Conservation (phyloP, 2,113 vertebrate genomes). For the Aegotheles bennettii region DNA sequence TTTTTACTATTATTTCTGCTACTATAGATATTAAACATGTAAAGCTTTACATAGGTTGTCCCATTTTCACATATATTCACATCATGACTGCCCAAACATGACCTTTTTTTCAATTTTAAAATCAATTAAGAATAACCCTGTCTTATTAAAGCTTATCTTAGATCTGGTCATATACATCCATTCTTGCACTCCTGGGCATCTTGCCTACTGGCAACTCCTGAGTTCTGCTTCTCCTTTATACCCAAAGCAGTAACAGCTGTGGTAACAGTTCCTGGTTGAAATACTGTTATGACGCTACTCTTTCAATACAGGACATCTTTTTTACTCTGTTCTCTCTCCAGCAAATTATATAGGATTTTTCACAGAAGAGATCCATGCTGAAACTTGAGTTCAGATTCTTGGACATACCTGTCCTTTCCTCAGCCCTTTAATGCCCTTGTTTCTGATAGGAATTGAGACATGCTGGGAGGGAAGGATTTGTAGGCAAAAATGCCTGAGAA, state of each 20-base stretch:
- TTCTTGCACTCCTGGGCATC: background rate
- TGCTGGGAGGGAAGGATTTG: slow-evolving; percentile 25
- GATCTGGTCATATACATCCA: background rate
- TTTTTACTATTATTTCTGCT: background rate
- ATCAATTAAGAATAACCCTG: background rate
- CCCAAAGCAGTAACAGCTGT: background rate
- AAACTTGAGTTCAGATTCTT: background rate
- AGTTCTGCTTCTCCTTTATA: background rate
- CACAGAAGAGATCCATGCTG: background rate
- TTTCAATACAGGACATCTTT: background rate
- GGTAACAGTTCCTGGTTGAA: background rate
- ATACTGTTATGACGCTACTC: background rate
- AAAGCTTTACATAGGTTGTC: background rate
- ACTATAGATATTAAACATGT: background rate
- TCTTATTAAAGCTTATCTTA: background rate
- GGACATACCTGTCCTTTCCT: background rate
- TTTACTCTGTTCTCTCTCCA: background rate
- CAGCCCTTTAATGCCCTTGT: slow-evolving; percentile 4
- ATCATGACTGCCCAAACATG: background rate
- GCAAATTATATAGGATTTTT: background rate
- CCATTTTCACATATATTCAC: background rate
- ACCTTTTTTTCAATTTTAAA: background rate
- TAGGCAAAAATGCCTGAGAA: slow-evolving; percentile 16
- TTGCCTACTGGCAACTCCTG: background rate
- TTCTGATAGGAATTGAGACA: background rate